A percentile compares a stretch with the other conserved stretches of the same genome.
Evolutionary conservation across 92 coral and sea anemone genomes (phyloP).

Genomic region (Pocillopora grandis): DNA sequence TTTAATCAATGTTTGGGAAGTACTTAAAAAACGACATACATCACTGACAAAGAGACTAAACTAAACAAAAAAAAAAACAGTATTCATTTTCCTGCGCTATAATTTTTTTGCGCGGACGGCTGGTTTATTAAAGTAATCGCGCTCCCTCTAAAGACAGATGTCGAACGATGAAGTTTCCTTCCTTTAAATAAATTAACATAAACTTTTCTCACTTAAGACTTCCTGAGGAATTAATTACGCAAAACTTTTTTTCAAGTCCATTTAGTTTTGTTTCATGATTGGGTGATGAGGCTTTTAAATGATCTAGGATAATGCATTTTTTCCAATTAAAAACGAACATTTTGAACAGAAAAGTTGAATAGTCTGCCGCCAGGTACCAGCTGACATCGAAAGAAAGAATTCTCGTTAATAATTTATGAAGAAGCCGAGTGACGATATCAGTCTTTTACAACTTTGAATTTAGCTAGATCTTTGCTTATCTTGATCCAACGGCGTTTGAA

Average conservation of each 20-base stretch:
- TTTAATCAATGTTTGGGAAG: too few relatives aligned
- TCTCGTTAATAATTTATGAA: slow-evolving; percentile 19
- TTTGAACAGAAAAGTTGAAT: not conserved
- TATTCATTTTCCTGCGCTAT: too few relatives aligned
- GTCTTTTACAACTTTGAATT: slow-evolving; percentile 28
- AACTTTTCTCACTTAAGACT: not conserved
- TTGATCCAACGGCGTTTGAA: not conserved
- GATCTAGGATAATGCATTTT: not conserved
- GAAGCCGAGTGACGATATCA: not conserved
- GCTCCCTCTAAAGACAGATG: too few relatives aligned
- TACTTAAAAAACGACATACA: too few relatives aligned
- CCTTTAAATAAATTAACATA: not conserved
- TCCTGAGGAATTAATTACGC: too few relatives aligned
- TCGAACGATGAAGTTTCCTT: not conserved
- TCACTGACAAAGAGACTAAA: too few relatives aligned
- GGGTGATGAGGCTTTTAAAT: not conserved
- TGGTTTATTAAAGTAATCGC: too few relatives aligned
- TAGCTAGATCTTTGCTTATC: slow-evolving; percentile 29
- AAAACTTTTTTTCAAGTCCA: not conserved
- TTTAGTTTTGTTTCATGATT: not conserved
- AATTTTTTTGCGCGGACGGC: too few relatives aligned
- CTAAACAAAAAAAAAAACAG: too few relatives aligned
- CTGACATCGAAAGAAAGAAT: slow-evolving; percentile 6
- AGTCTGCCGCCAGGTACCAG: slow-evolving; percentile 26
- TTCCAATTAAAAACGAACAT: not conserved